Evolutionary conservation across 2,888 invertebrate species (phyloP), one percentile per base, ranked within the genome.

Genomic region (Caenorhabditis uteleia): DNA sequence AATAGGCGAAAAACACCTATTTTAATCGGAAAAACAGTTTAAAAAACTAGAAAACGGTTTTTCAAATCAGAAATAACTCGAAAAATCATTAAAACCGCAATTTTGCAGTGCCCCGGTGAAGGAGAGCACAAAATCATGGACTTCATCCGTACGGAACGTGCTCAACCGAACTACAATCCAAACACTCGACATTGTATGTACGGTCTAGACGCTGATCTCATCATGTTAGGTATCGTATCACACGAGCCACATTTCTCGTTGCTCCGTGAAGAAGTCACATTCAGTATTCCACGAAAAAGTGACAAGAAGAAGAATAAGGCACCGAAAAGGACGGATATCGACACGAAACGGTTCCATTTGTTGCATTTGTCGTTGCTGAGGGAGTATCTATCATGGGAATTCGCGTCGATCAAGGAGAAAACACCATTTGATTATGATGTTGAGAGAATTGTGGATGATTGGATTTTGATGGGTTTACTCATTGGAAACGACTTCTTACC

Each of bases 101-200:
- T n/a, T 23, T 82, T 83, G 12, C 70, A 85, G 87, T 86, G 92
- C 2, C 95, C 95, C 1, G 97, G 97, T 0, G 97, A 97, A 87
- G 97, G 95, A 1, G 95, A 95, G 84, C 95, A 95, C 84, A 97
- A 97, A 86, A 93, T 97, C 67, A 95, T 97, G 95, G 97, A 97
- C 84, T 97, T 93, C 83, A 95, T 98, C 75, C 88, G 97, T 14
- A 33, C 65, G 56, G 88, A 92, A 80, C 90, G 92, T 77, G 88
- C 92, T 0, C 89, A 90, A 83, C 89, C 90, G 0, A 89, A 89
- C 61, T 93, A 93, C 83, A 90, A 95, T 84, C 89, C 91, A 0
- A 91, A 94, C 84, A 95, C 93, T 0, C 75, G 94, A 18, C 97
- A 98, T 85, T 98, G 97, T 84, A 88, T 98, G 45, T 97, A 97